A percentile compares a stretch with the other conserved stretches of the same genome.
phyloP scores from a whole-genome alignment of 2,113 vertebrate genomes.

The Coturnix japonica region DNA sequence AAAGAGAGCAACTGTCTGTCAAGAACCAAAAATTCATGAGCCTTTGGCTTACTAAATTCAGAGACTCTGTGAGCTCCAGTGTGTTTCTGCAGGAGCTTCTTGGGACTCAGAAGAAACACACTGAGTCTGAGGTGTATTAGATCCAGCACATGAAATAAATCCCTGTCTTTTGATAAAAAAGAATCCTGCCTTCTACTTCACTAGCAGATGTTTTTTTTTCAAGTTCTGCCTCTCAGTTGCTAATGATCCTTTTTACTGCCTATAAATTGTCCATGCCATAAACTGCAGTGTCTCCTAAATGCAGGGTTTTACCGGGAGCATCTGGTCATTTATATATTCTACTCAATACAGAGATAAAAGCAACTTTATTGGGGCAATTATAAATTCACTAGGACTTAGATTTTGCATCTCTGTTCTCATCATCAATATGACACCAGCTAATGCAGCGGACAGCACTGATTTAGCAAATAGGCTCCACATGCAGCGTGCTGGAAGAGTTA shows the following conservation, averaged over 20 bases:
- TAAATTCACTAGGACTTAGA: not conserved
- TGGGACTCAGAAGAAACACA: not conserved
- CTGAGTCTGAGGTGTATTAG: not conserved
- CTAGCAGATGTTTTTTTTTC: not conserved
- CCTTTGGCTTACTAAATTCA: not conserved
- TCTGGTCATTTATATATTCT: not conserved
- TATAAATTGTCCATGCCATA: not conserved
- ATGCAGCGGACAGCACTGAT: not conserved
- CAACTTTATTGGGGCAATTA: not conserved
- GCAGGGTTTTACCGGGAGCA: not conserved
- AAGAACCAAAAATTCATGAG: not conserved
- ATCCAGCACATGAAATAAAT: conserved; percentile 1
- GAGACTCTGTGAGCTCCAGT: not conserved
- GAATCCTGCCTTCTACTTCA: not conserved
- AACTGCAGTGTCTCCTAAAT: not conserved
- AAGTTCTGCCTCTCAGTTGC: not conserved
- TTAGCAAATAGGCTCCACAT: not conserved
- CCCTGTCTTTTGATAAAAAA: not conserved
- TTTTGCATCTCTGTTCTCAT: not conserved
- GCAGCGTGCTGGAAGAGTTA: not conserved
- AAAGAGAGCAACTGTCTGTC: not conserved
- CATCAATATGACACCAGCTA: not conserved
- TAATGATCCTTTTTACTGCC: not conserved
- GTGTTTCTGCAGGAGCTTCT: not conserved
- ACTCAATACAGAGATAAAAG: not conserved